phyloP scores from a whole-genome alignment of 1,140 invertebrate genomes.

The Apis cerana region DNA sequence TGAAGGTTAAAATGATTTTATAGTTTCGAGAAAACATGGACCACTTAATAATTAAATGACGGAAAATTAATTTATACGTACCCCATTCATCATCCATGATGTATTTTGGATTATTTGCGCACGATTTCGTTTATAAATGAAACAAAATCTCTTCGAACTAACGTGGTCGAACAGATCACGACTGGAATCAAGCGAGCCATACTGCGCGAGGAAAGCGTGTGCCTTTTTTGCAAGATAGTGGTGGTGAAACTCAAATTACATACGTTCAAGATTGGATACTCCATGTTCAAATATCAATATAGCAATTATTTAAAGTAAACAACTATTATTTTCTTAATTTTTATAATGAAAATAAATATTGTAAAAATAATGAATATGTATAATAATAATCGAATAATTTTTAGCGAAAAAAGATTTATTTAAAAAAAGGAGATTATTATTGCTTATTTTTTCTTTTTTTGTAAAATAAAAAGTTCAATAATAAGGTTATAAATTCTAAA shows the following conservation, averaged over 20 bases:
- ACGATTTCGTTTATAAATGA: conserved; percentile 23
- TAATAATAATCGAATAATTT: background rate
- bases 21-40: background rate
- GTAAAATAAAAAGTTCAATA: background rate
- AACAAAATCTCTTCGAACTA: conserved; percentile 40
- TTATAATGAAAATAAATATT: background rate
- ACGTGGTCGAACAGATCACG: conserved; percentile 47
- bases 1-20: conserved; percentile 58
- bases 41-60: background rate
- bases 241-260: conserved; percentile 25
- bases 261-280: background rate
- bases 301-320: background rate
- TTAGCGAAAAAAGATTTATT: background rate
- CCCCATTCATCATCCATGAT: conserved; percentile 65
- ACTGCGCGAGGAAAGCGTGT: conserved; percentile 61
- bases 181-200: conserved; percentile 57
- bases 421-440: background rate
- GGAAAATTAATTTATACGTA: conserved; percentile 24
- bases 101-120: conserved; percentile 48
- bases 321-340: background rate
- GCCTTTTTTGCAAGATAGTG: conserved; percentile 32
- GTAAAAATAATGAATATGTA: background rate
- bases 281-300: background rate
- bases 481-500: background rate
- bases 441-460: background rate